A percentile compares a stretch with the other conserved stretches of the same genome.
phyloP scores from a whole-genome alignment of 2,113 vertebrate genomes.

The Sisor rabdophorus region DNA sequence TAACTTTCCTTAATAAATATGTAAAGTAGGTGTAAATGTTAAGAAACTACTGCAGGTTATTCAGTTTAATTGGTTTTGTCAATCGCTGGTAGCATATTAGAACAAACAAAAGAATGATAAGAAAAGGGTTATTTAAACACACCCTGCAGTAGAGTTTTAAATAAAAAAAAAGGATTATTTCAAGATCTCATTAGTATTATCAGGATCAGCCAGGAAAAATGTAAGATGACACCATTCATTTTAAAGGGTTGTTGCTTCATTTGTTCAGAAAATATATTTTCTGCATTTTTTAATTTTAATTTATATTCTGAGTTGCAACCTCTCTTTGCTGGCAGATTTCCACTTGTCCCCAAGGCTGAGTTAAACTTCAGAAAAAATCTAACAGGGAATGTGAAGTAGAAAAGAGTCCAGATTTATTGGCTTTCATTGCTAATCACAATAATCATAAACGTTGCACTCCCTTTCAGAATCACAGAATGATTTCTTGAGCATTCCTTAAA shows the following conservation, averaged over 20 bases:
- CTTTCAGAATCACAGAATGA: constrained; percentile 10
- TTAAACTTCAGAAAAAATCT: constrained; percentile 47
- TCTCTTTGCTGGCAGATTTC: constrained; percentile 60
- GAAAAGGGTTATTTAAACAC: constrained; percentile 43
- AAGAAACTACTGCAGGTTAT: not conserved
- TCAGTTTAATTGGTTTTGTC: not conserved
- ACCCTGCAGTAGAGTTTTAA: constrained; percentile 15
- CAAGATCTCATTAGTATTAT: constrained; percentile 16
- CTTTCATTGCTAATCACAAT: constrained; percentile 39
- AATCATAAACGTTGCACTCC: constrained; percentile 40
- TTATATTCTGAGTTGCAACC: constrained; percentile 56
- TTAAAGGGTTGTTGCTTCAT: not conserved
- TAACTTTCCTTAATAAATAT: not conserved
- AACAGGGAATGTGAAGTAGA: constrained; percentile 40
- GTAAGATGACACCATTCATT: constrained; percentile 7
- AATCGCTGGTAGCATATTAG: not conserved
- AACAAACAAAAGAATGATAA: not conserved
- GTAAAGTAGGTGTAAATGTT: not conserved
- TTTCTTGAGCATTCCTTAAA: constrained; percentile 14
- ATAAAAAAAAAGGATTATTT: constrained; percentile 21
- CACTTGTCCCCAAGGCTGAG: constrained; percentile 60
- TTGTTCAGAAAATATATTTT: not conserved
- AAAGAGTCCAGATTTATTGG: constrained; percentile 3
- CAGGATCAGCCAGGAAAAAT: constrained; percentile 17
- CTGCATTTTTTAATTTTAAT: constrained; percentile 36